Evolutionary conservation across 2,888 invertebrate genomes (phyloP), one percentile per base, ranked within the genome.

Genomic region (Meiosimyza decipiens): DNA sequence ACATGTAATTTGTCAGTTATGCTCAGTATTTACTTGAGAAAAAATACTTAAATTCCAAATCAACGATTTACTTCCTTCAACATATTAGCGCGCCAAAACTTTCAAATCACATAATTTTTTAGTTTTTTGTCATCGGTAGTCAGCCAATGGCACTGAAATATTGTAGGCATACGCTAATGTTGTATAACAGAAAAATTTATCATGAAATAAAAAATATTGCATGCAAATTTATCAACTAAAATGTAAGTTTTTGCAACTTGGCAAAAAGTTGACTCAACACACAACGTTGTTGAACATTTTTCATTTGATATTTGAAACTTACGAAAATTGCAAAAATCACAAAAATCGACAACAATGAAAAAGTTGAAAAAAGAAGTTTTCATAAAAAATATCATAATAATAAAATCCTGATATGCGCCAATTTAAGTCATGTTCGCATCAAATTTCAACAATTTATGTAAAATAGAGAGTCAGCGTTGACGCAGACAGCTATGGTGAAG

Each of bases 381-480:
- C 28, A 22, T 28, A 62, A 62, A 15, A 33, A 28, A 4, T 15
- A 6, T 33, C 33, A 28, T 18, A 57, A 57, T 57, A 12, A 28
- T 15, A 40, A 67, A 67, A 57, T 57, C 57, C 49, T 22, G 57
- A 67, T 55, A 67, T 67, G 67, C 54, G 55, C 67, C 55, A 67
- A 67, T 67, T 67, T 67, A 67, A 67, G 54, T 57, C 55, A 67
- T 67, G 55, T 67, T 67, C 67, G 67, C 47, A 22, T 57, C 18
- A 52, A 65, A 65, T 51, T 65, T 28, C 50, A 51, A 64, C 18
- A 51, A 64, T 50, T 51, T 50, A 64, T 51, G 51, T 22, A 64
- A 64, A 64, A 49, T 18, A 40, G 40, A 40, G 40, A 40, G 40
- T 40, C 40, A 40, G 40, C 40, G 40, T 40, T 40, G 40, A 40